These are phyloP conservation scores for Otus sunia DNA, from an alignment of 2,113 vertebrate genomes.

Conservation along the genomic window DNA sequence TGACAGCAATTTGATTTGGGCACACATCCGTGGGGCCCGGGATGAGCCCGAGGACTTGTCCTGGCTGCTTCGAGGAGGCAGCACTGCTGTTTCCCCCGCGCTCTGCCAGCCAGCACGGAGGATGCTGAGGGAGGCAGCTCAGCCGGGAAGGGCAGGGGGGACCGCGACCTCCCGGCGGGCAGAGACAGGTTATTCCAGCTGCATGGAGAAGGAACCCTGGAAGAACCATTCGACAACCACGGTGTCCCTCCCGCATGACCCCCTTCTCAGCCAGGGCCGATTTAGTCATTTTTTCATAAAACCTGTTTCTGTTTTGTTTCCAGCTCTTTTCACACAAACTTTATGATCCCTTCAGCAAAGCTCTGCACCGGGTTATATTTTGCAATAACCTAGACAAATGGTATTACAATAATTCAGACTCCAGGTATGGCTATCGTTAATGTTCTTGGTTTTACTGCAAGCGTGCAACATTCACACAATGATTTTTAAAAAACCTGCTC, in stretches of 20 bases:
- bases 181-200: neutral
- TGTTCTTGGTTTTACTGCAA: neutral
- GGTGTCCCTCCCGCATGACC: neutral
- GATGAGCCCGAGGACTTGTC: neutral
- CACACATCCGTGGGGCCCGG: neutral
- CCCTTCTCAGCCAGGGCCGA: neutral
- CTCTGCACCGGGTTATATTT: neutral
- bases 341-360: conserved; percentile 19
- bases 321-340: neutral
- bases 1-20: neutral
- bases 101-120: neutral
- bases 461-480: neutral
- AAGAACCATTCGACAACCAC: neutral
- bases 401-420: conserved; percentile 5
- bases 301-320: neutral
- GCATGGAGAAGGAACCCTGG: neutral
- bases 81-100: neutral
- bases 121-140: neutral
- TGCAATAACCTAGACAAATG: conserved; percentile 23
- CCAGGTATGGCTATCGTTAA: neutral
- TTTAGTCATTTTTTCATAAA: neutral
- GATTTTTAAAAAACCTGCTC: neutral
- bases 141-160: neutral
- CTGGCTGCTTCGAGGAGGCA: too few relatives aligned
- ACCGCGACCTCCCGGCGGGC: fast-evolving